Evolutionary conservation across 2,113 vertebrate species (phyloP).

Genomic region (Eudyptes chrysolophus): DNA sequence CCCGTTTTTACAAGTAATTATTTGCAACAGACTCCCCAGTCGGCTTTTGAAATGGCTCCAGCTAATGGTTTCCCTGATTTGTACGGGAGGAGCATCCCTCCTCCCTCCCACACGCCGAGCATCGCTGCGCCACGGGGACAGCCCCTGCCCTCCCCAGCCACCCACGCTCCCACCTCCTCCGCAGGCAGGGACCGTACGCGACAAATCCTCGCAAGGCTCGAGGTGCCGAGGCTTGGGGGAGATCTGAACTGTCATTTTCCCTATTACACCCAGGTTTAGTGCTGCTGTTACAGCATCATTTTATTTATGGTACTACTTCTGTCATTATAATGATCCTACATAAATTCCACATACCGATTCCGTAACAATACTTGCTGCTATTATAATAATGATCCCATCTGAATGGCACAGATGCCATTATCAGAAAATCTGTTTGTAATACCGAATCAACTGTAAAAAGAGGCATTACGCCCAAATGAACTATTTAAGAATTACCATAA

Average conservation of each 20-base stretch:
- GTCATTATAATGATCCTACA: background rate
- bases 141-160: background rate
- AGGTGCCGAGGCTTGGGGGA: background rate
- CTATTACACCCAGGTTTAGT: background rate
- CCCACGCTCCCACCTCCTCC: background rate
- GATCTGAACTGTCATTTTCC: background rate
- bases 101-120: background rate
- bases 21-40: background rate
- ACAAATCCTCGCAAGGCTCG: background rate
- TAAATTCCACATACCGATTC: background rate
- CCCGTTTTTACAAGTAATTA: background rate
- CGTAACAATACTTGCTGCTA: constrained; percentile 6
- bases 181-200: background rate
- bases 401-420: constrained; percentile 47
- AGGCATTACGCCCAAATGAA: constrained; percentile 54
- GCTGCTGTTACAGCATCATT: background rate
- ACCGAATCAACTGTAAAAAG: constrained; percentile 29
- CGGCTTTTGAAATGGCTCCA: background rate
- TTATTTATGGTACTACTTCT: constrained; percentile 32
- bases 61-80: background rate
- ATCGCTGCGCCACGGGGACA: background rate
- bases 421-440: constrained; percentile 55
- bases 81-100: background rate
- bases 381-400: constrained; percentile 48
- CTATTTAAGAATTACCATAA: constrained; percentile 40